These are phyloP conservation scores for Chamaetylas fuelleborni DNA, from an alignment of 2,113 vertebrate species.

Conservation along the genomic window DNA sequence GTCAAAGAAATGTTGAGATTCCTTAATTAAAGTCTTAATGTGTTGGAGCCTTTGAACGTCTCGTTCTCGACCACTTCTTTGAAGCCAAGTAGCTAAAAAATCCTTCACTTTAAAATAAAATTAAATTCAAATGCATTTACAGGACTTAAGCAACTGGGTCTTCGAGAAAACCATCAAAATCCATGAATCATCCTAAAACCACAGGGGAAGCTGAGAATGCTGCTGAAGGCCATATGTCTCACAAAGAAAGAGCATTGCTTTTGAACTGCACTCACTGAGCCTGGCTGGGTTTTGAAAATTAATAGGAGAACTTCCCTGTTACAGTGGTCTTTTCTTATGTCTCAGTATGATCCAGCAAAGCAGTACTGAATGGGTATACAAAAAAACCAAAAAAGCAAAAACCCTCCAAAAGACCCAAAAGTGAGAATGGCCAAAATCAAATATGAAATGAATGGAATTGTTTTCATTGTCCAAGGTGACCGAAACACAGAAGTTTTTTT, in stretches of 20 bases:
- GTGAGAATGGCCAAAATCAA: not conserved
- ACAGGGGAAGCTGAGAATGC: not conserved
- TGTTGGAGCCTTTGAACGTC: not conserved
- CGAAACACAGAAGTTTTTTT: not conserved
- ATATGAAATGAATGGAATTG: not conserved
- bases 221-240: not conserved
- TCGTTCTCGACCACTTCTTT: not conserved
- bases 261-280: not conserved
- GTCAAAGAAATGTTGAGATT: not conserved
- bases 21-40: not conserved
- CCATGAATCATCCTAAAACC: conserved; percentile 49
- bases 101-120: not conserved
- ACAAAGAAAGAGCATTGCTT: not conserved
- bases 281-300: not conserved
- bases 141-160: not conserved
- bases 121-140: not conserved
- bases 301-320: not conserved
- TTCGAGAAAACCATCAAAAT: conserved; percentile 16
- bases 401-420: not conserved
- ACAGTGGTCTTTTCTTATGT: not conserved
- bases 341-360: not conserved
- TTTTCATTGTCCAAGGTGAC: not conserved
- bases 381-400: not conserved
- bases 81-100: not conserved
- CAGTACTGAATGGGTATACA: not conserved